A percentile compares a stretch with the other conserved stretches of the same genome.
Conservation (phyloP, 2,113 vertebrate genomes). For the Gila orcuttii region DNA sequence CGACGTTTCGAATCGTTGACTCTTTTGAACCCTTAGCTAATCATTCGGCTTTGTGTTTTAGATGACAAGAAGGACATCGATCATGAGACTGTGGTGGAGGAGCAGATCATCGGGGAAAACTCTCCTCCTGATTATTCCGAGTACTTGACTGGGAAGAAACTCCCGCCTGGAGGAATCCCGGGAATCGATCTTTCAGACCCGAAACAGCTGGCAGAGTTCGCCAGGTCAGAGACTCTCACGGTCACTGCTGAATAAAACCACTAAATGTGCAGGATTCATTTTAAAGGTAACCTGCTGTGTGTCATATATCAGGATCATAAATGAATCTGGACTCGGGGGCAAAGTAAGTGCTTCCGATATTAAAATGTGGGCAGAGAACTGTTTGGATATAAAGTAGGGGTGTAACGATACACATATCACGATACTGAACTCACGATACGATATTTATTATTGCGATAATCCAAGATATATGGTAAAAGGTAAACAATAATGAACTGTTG, state of each 20-base stretch:
- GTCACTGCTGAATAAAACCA: too few species aligned
- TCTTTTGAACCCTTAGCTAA: neutral
- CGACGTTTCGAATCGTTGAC: neutral
- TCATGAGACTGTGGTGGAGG: constrained; percentile 93
- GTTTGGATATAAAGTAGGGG: too few species aligned
- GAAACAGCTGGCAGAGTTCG: constrained; percentile 98
- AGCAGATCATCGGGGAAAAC: constrained; percentile 95
- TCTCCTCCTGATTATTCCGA: constrained; percentile 97
- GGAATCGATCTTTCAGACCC: constrained; percentile 98
- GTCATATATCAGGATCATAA: neutral
- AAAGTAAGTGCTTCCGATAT: too few species aligned
- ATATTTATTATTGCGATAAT: too few species aligned
- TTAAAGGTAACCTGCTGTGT: neutral
- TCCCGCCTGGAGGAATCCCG: constrained; percentile 96
- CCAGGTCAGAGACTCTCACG: constrained; percentile 76
- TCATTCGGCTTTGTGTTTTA: constrained; percentile 66
- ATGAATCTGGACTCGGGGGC: neutral
- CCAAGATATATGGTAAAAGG: too few species aligned
- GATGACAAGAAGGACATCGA: constrained; percentile 99
- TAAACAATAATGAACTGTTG: too few species aligned
- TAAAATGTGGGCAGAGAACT: too few species aligned
- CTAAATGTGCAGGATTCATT: too few species aligned
- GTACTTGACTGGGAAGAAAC: constrained; percentile 99
- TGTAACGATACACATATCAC: too few species aligned
- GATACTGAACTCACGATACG: too few species aligned